Percentiles rank a stretch among this genome's conserved stretches.
phyloP scores from a whole-genome alignment of 2,888 invertebrate genomes.

The Diarsia mendica region DNA sequence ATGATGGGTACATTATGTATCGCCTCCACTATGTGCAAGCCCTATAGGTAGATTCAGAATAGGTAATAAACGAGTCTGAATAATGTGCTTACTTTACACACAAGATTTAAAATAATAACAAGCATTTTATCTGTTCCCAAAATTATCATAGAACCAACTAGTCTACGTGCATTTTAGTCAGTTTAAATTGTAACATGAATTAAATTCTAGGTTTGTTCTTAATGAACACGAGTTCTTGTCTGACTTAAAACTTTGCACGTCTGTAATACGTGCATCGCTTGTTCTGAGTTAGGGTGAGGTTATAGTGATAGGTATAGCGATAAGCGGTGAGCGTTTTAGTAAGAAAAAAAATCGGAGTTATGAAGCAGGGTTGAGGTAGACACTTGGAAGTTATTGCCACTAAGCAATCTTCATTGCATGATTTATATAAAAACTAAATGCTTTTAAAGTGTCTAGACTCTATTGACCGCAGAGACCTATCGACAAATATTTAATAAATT shows the following conservation, averaged over 20 bases:
- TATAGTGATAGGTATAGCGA: conserved; percentile 21
- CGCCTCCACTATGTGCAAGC: background rate
- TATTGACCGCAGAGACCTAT: no score
- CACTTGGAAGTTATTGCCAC: no score
- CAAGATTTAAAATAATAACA: background rate
- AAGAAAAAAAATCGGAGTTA: background rate
- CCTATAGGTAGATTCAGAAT: background rate
- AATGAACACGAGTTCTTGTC: conserved; percentile 73
- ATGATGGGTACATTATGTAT: background rate
- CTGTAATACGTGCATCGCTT: conserved; percentile 71
- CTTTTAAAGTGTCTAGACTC: no score
- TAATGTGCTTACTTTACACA: no score
- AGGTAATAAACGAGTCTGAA: background rate
- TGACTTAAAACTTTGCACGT: conserved; percentile 72
- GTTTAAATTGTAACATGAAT: conserved; percentile 61
- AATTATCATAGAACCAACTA: conserved; percentile 25
- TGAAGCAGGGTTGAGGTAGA: background rate
- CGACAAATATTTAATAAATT: no score
- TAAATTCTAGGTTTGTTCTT: conserved; percentile 67
- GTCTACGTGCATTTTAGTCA: conserved; percentile 42
- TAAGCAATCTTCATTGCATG: no score
- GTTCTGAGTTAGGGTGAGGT: conserved; percentile 52
- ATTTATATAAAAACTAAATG: no score
- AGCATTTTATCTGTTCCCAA: conserved; percentile 6
- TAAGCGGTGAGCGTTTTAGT: conserved; percentile 26